Percentiles rank a stretch among this genome's conserved stretches.
Evolutionary conservation across 2,888 invertebrate genomes (phyloP).

Genomic region (Scaeva pyrastri): DNA sequence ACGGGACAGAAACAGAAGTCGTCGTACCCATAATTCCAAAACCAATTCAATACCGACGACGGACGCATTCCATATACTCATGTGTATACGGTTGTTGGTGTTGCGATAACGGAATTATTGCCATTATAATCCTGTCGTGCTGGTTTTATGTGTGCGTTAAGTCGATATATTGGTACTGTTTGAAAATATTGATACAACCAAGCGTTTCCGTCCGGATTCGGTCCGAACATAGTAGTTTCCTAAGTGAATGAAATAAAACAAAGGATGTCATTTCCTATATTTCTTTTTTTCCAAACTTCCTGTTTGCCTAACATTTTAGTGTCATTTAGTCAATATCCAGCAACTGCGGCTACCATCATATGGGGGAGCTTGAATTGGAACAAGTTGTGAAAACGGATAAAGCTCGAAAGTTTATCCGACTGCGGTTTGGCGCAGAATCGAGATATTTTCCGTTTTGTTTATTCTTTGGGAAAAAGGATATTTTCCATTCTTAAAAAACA

Average conservation of each 20-base stretch:
- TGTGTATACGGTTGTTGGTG: not conserved
- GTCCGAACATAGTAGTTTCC: slow-evolving; percentile 14
- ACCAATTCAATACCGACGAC: not conserved
- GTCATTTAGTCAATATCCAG: too few species aligned
- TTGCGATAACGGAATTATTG: slow-evolving; percentile 39
- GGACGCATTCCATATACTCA: not conserved
- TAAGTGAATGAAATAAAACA: slow-evolving; percentile 46
- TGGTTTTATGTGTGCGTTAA: slow-evolving; percentile 42
- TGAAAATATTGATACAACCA: slow-evolving; percentile 47
- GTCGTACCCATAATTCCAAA: slow-evolving; percentile 11
- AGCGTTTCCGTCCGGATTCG: slow-evolving; percentile 18
- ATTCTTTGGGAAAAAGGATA: slow-evolving; percentile 3
- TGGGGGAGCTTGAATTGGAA: too few species aligned
- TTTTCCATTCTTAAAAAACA: slow-evolving; percentile 35
- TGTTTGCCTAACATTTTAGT: slow-evolving; percentile 16
- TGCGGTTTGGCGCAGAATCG: slow-evolving; percentile 38
- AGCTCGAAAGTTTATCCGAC: slow-evolving; percentile 55
- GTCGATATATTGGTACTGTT: slow-evolving; percentile 44
- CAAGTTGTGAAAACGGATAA: too few species aligned
- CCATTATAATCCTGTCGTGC: slow-evolving; percentile 46
- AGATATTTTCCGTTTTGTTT: slow-evolving; percentile 11
- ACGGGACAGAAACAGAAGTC: not conserved
- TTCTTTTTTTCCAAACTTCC: slow-evolving; percentile 1
- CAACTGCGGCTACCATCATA: too few species aligned
- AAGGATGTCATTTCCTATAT: not conserved